Conservation (phyloP, 2,113 vertebrate genomes). For the Opisthocomus hoazin region DNA sequence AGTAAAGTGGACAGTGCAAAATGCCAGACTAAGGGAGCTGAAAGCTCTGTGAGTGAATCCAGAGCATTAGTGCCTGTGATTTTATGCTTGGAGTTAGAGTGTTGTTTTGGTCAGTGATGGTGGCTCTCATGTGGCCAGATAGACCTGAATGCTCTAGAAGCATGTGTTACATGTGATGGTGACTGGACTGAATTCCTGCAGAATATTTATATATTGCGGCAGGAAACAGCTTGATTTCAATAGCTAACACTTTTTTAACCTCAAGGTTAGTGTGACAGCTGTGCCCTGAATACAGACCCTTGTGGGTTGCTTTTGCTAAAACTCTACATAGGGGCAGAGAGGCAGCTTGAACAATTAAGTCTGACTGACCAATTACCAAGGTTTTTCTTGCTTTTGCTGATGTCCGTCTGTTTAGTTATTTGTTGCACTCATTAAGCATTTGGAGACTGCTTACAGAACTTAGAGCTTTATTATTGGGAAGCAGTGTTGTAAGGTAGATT, state of each 20-base stretch:
- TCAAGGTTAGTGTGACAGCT: neutral
- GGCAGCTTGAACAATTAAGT: neutral
- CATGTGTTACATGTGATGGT: neutral
- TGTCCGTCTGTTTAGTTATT: neutral
- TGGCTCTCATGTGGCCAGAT: constrained; percentile 3
- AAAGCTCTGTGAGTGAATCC: neutral
- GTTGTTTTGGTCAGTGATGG: constrained; percentile 25
- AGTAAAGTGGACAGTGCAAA: neutral
- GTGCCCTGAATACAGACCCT: neutral
- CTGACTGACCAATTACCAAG: neutral
- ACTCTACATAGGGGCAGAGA: neutral
- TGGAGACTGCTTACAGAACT: neutral
- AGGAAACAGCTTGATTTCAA: constrained; percentile 57
- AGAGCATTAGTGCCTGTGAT: neutral
- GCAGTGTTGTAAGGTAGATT: neutral
- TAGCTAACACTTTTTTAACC: constrained; percentile 42
- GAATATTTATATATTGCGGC: constrained; percentile 31
- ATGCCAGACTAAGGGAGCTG: neutral
- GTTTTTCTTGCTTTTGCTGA: neutral
- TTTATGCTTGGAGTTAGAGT: neutral
- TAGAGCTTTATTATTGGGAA: neutral
- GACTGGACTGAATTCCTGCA: constrained; percentile 26
- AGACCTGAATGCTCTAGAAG: constrained; percentile 37
- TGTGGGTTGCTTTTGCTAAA: neutral
- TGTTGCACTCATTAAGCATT: constrained; percentile 23